These are phyloP conservation scores for Gryllus longicercus DNA, from an alignment of 2,888 invertebrate genomes.

Conservation along the genomic window DNA sequence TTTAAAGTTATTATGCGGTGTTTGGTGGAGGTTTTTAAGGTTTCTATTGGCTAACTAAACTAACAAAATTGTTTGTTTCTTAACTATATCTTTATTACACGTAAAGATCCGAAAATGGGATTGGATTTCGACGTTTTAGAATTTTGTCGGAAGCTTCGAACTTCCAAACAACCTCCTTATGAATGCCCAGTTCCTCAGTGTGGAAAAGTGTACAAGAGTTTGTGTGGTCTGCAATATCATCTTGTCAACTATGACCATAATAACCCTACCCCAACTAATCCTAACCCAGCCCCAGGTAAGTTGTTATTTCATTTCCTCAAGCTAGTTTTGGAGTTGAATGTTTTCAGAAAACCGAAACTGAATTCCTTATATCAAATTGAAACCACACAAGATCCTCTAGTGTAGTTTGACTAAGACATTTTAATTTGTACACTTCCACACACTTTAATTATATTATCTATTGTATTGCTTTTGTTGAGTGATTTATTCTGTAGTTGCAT, in stretches of 20 bases:
- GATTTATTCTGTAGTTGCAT: too few species aligned
- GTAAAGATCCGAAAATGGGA: conserved; percentile 56
- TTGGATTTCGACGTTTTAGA: conserved; percentile 82
- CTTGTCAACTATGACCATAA: conserved; percentile 81
- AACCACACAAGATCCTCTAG: too few species aligned
- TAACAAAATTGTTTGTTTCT: not conserved
- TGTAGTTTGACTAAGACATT: too few species aligned
- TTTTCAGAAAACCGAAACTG: too few species aligned
- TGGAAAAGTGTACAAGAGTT: conserved; percentile 80
- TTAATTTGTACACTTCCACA: too few species aligned
- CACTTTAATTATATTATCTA: too few species aligned
- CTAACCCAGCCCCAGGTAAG: conserved; percentile 53
- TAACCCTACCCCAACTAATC: conserved; percentile 64
- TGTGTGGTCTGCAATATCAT: conserved; percentile 82
- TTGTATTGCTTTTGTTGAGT: too few species aligned
- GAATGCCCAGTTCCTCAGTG: conserved; percentile 82
- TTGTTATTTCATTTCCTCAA: not conserved
- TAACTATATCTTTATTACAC: not conserved
- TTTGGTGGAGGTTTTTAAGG: not conserved
- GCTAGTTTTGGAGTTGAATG: not conserved
- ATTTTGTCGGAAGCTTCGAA: conserved; percentile 77
- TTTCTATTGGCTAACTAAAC: not conserved
- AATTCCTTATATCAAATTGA: too few species aligned
- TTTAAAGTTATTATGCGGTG: not conserved
- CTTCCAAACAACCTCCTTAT: conserved; percentile 78